Conservation (phyloP, 2,113 vertebrate genomes). For the Catharus minimus region DNA sequence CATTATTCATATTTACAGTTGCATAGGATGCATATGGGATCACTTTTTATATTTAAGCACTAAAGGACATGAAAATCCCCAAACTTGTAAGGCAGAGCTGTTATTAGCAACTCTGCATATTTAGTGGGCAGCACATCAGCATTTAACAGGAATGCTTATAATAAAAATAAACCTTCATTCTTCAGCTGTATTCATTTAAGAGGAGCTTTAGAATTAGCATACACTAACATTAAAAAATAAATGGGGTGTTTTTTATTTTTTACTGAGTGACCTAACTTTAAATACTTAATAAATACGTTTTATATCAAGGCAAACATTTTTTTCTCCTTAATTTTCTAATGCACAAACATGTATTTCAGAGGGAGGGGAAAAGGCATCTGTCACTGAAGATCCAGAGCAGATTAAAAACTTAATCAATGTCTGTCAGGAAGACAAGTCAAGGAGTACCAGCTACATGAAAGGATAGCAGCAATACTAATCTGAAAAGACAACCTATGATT, state of each 20-base stretch:
- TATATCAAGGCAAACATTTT: neutral
- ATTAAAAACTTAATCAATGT: neutral
- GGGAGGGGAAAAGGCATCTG: neutral
- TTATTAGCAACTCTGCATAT: neutral
- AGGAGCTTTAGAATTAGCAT: neutral
- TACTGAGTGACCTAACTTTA: neutral
- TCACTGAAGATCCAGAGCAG: neutral
- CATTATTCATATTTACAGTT: neutral
- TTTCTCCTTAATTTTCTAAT: neutral
- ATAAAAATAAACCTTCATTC: neutral
- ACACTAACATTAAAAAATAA: neutral
- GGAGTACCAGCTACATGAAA: neutral
- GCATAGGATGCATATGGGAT: neutral
- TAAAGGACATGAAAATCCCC: neutral
- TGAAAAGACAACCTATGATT: neutral
- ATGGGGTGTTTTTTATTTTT: neutral
- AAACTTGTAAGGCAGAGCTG: neutral
- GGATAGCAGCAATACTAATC: neutral
- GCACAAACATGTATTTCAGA: neutral
- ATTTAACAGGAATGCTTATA: neutral
- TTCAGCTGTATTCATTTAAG: neutral
- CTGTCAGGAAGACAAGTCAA: neutral
- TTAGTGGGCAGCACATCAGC: neutral
- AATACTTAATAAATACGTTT: neutral
- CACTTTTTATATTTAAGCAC: neutral